A percentile compares a stretch with the other conserved stretches of the same genome.
phyloP scores from a whole-genome alignment of 2,797 vertebrate species.

The Botia kubotai region DNA sequence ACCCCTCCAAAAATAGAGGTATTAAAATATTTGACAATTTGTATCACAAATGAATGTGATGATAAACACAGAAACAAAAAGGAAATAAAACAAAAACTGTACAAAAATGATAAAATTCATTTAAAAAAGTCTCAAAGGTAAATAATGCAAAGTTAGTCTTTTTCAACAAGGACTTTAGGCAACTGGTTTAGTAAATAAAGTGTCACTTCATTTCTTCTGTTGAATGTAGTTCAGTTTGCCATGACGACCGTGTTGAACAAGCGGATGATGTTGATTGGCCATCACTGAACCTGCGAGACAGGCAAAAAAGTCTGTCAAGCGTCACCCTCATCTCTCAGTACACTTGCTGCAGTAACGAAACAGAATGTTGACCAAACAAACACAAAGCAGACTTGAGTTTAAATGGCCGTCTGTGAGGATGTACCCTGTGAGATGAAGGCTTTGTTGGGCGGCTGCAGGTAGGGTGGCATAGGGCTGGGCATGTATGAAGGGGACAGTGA shows the following conservation, averaged over 20 bases:
- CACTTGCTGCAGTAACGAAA: not conserved
- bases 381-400: too few species aligned
- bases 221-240: constrained; percentile 93
- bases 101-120: constrained; percentile 97
- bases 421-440: constrained; percentile 91
- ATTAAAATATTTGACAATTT: constrained; percentile 99
- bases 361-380: not conserved
- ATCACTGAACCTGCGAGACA: constrained; percentile 85
- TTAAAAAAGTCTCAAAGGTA: constrained; percentile 90
- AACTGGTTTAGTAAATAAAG: constrained; percentile 65
- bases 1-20: constrained; percentile 97
- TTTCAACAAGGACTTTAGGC: constrained; percentile 75
- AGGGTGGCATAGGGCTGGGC: constrained; percentile 94
- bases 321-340: not conserved
- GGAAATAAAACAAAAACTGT: constrained; percentile 88
- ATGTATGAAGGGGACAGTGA: constrained; percentile 86
- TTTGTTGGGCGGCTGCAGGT: constrained; percentile 91
- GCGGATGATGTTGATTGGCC: constrained; percentile 87
- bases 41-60: constrained; percentile 97
- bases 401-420: too few species aligned
- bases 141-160: constrained; percentile 80
- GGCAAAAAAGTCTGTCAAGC: not conserved
- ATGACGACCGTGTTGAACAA: constrained; percentile 90
- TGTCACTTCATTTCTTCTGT: constrained; percentile 92
- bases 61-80: constrained; percentile 70